Evolutionary conservation across 53 echinoderm and acorn worm genomes (phyloP).

Genomic region (Temnopleurus reevesii): DNA sequence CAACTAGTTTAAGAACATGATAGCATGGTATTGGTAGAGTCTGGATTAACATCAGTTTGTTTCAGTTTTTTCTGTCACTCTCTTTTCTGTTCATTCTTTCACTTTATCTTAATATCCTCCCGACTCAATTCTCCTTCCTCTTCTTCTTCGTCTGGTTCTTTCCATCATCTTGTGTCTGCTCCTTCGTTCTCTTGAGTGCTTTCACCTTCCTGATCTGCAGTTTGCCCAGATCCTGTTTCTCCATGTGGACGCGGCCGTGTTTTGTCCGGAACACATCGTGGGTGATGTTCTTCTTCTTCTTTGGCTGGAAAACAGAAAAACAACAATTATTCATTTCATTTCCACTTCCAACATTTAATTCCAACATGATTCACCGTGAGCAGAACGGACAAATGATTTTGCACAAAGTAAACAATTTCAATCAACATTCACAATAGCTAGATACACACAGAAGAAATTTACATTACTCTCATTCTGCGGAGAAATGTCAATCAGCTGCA

Average conservation of each 20-base stretch:
- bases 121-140: background rate
- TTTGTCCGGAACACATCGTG: constrained; percentile 89
- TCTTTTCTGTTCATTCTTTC: background rate
- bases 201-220: constrained; percentile 95
- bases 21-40: too few species aligned
- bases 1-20: too few species aligned
- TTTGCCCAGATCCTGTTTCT: constrained; percentile 77
- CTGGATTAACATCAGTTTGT: too few species aligned
- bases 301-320: constrained; percentile 65
- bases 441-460: too few species aligned
- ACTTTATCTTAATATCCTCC: background rate
- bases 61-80: background rate
- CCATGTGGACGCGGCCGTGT: constrained; percentile 94
- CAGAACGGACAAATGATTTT: too few species aligned
- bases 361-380: too few species aligned
- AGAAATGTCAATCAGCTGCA: too few species aligned
- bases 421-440: too few species aligned
- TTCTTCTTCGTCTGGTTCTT: background rate
- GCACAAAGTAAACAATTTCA: too few species aligned
- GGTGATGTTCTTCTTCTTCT: constrained; percentile 97
- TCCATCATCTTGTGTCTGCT: constrained; percentile 18
- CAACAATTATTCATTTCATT: too few species aligned
- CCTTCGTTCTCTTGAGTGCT: constrained; percentile 73
- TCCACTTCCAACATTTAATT: too few species aligned
- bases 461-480: too few species aligned